A percentile compares a stretch with the other conserved stretches of the same genome.
Conservation (phyloP, 2,113 vertebrate genomes). For the Felis catus region F.catus_Fca126_mat1.0 CM031420.1:55920001-55920500, state of each 20-base stretch:
- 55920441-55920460: neutral
- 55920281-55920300: neutral
- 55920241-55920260: neutral
- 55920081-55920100: too few relatives aligned
- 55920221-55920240: neutral
- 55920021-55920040: too few relatives aligned
- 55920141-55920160: too few relatives aligned
- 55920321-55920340: neutral
- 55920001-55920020: too few relatives aligned
- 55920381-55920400: neutral
- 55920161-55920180: neutral
- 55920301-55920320: neutral
- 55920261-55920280: slow-evolving; percentile 3
- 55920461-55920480: neutral
- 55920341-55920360: neutral
- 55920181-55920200: neutral
- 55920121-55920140: too few relatives aligned
- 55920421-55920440: neutral
- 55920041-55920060: too few relatives aligned
- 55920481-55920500: neutral
- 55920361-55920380: neutral
- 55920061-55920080: too few relatives aligned
- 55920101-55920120: too few relatives aligned
- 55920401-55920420: neutral
- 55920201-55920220: slow-evolving; percentile 38